Evolutionary conservation across 2,797 vertebrate species (phyloP).

Genomic region (Anomalospiza imberbis): DNA sequence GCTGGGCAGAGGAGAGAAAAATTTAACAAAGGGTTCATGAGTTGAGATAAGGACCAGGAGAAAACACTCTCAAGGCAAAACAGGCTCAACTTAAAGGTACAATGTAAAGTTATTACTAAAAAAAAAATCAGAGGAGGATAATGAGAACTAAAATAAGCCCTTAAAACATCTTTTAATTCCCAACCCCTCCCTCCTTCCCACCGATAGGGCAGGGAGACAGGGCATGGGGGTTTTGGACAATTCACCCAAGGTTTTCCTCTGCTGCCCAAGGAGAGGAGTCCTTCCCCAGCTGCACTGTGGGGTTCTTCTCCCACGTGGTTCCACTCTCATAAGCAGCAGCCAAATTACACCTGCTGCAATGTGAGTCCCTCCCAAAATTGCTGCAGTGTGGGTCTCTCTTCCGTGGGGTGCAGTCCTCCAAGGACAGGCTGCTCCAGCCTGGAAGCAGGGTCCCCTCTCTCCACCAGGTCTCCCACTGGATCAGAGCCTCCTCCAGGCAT

Average conservation of each 20-base stretch:
- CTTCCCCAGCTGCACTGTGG: not conserved
- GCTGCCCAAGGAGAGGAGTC: fast-evolving
- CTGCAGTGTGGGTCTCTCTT: fast-evolving
- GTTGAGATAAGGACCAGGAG: not conserved
- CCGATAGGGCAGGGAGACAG: fast-evolving
- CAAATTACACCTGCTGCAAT: fast-evolving
- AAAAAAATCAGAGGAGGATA: not conserved
- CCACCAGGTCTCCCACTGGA: fast-evolving
- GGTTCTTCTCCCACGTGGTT: fast-evolving
- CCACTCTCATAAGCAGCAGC: fast-evolving
- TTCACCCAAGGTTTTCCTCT: fast-evolving
- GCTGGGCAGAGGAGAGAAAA: not conserved
- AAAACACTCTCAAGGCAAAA: not conserved
- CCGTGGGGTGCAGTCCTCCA: fast-evolving
- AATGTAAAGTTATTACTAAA: not conserved
- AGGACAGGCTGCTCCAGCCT: not conserved
- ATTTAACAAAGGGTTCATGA: no score
- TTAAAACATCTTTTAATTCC: not conserved
- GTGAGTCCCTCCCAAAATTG: no score
- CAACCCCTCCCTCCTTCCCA: not conserved
- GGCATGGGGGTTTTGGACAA: fast-evolving
- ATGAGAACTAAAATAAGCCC: not conserved
- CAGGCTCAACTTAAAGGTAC: no score
- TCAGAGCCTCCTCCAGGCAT: not conserved
- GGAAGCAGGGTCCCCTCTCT: not conserved